These are phyloP conservation scores for Tinea semifulvella DNA, from an alignment of 2,888 invertebrate species.

Conservation along the genomic window DNA sequence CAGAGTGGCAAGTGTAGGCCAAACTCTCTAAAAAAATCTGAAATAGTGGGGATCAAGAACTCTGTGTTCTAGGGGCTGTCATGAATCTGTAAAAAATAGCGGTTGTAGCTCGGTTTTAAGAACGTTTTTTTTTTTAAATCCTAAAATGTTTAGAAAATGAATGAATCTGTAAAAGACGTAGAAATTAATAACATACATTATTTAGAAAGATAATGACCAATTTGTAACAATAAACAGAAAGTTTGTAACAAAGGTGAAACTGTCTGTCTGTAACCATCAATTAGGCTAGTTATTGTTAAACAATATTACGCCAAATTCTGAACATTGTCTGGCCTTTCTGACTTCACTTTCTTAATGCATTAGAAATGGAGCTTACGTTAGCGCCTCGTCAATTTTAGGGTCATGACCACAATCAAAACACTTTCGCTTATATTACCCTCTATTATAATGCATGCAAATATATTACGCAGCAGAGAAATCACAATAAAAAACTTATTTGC, in stretches of 20 bases:
- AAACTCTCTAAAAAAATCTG: no score
- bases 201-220: neutral
- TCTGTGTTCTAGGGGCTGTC: no score
- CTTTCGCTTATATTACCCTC: constrained; percentile 10
- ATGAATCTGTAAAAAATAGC: no score
- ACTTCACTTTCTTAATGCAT: constrained; percentile 11
- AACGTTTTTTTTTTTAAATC: no score
- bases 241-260: neutral
- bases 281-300: constrained; percentile 1
- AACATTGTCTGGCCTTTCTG: constrained; percentile 1
- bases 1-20: no score
- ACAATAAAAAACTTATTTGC: no score
- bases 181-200: neutral
- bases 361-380: constrained; percentile 9
- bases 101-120: no score
- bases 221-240: constrained; percentile 5
- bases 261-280: neutral
- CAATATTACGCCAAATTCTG: constrained; percentile 5
- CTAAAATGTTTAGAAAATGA: no score
- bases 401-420: neutral
- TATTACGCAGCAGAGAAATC: no score
- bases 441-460: neutral
- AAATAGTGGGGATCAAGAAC: no score
- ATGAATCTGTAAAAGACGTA: no score
- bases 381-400: constrained; percentile 8